phyloP scores from a whole-genome alignment of 2,888 invertebrate species.

The Epsilonema sp. region DNA sequence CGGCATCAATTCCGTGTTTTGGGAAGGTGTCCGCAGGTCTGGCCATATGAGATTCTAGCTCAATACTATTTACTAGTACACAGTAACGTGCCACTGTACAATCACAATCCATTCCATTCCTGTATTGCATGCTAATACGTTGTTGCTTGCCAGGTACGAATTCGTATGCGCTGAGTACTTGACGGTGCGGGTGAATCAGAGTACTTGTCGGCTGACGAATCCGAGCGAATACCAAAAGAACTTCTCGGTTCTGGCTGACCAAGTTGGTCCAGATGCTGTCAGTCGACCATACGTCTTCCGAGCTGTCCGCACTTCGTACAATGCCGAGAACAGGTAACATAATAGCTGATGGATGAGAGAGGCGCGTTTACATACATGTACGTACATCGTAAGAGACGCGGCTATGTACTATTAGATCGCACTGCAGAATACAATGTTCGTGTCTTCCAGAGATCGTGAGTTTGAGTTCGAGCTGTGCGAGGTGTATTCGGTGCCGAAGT shows the following conservation, averaged over 20 bases:
- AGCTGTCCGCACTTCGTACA: neutral
- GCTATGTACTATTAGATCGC: no score
- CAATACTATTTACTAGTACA: no score
- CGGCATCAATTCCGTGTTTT: neutral
- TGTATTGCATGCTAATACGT: neutral
- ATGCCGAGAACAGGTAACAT: no score
- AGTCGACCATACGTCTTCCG: neutral
- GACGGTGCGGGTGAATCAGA: neutral
- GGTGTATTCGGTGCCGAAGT: neutral
- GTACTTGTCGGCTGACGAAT: neutral
- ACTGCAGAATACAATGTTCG: no score
- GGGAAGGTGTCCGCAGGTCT: neutral
- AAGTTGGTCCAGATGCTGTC: neutral
- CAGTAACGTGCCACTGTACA: no score
- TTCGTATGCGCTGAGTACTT: neutral
- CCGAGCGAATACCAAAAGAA: neutral
- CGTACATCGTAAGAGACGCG: no score
- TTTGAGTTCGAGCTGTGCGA: neutral
- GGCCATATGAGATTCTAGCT: no score
- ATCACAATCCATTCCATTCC: no score
- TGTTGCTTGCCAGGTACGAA: neutral
- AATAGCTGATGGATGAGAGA: no score
- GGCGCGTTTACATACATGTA: no score
- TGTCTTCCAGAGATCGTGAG: neutral
- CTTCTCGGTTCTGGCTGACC: neutral